A percentile compares a stretch with the other conserved stretches of the same genome.
These are phyloP conservation scores for Apodemia mormo DNA, from an alignment of 2,888 invertebrate genomes.

Conservation along the genomic window DNA sequence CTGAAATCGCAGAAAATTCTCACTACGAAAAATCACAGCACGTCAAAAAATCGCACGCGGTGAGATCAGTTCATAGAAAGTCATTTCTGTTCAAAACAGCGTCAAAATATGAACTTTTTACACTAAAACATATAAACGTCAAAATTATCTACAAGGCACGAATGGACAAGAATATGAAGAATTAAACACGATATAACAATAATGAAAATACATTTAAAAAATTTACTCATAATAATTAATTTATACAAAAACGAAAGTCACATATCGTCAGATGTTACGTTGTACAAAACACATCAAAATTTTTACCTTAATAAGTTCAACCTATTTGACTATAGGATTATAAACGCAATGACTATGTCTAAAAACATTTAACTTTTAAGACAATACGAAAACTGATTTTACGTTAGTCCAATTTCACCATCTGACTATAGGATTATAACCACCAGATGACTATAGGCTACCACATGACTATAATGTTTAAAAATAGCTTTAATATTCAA, in stretches of 20 bases:
- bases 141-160: slow-evolving; percentile 37
- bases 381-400: no score
- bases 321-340: no score
- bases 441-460: neutral
- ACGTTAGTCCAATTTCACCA: neutral
- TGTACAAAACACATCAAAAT: no score
- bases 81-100: neutral
- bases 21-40: neutral
- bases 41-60: neutral
- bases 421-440: neutral
- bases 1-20: neutral
- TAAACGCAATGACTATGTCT: no score
- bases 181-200: slow-evolving; percentile 20
- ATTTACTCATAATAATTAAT: slow-evolving; percentile 18
- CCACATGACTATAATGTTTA: neutral
- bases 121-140: slow-evolving; percentile 24
- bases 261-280: neutral
- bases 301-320: no score
- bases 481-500: neutral
- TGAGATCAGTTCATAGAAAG: neutral
- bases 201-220: slow-evolving; percentile 18
- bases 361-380: no score
- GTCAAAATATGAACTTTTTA: slow-evolving; percentile 17
- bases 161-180: slow-evolving; percentile 33
- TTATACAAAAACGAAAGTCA: slow-evolving; percentile 22